These are phyloP conservation scores for Drosophila lowei DNA, from an alignment of 1,140 invertebrate species.

Conservation along the genomic window DNA sequence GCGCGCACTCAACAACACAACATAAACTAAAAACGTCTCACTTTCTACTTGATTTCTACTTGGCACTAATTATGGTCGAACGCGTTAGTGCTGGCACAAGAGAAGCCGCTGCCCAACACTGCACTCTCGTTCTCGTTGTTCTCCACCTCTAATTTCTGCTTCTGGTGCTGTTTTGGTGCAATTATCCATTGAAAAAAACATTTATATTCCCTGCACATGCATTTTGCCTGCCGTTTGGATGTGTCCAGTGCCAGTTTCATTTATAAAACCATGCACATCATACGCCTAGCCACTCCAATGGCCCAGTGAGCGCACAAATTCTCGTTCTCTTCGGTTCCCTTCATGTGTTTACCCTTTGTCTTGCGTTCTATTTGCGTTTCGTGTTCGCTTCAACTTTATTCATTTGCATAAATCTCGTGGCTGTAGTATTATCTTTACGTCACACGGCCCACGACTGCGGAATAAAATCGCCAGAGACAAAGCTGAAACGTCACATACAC, in stretches of 20 bases:
- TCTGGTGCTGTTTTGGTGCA: constrained; percentile 66
- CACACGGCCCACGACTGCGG: constrained; percentile 19
- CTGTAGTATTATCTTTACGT: constrained; percentile 27
- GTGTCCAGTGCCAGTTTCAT: constrained; percentile 45
- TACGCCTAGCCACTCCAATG: constrained; percentile 11
- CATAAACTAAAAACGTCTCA: constrained; percentile 59
- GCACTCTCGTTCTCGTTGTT: too few relatives aligned
- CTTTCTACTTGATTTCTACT: constrained; percentile 47
- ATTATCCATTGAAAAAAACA: constrained; percentile 59
- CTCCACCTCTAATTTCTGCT: not conserved
- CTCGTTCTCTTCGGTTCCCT: constrained; percentile 8
- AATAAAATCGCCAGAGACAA: constrained; percentile 7
- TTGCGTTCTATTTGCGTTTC: constrained; percentile 66
- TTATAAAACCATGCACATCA: constrained; percentile 61
- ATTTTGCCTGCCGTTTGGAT: constrained; percentile 13
- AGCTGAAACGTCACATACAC: constrained; percentile 29
- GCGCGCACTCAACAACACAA: constrained; percentile 39
- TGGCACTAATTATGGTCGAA: too few relatives aligned
- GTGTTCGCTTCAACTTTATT: constrained; percentile 50
- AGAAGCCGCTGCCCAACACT: too few relatives aligned
- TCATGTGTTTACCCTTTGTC: constrained; percentile 75
- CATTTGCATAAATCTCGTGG: constrained; percentile 56
- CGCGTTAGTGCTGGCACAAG: too few relatives aligned
- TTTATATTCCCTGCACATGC: constrained; percentile 40
- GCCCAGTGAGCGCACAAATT: constrained; percentile 42